Evolutionary conservation across 2,113 vertebrate species (phyloP).

Genomic region (Nipponia nippon): DNA sequence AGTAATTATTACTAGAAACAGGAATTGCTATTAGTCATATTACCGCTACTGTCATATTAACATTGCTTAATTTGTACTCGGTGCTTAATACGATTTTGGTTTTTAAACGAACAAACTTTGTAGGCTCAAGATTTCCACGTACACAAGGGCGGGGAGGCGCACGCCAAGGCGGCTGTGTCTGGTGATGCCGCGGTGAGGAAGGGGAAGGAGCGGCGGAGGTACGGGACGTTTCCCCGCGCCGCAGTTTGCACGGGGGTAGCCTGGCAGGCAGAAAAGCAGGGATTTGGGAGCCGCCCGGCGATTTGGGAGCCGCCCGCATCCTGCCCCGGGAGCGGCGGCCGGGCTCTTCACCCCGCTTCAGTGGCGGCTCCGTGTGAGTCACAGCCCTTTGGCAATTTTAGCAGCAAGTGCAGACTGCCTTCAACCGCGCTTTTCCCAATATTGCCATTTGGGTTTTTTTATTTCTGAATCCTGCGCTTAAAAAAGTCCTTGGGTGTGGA

Average conservation of each 20-base stretch:
- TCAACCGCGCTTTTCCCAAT: rapidly evolving
- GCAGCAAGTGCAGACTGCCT: neutral
- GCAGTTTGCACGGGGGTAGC: neutral
- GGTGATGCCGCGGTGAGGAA: neutral
- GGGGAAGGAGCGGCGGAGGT: neutral
- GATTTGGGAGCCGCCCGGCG: neutral
- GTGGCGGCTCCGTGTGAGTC: neutral
- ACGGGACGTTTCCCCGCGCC: rapidly evolving
- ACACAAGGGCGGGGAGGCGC: neutral
- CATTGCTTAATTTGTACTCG: neutral
- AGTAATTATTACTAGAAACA: neutral
- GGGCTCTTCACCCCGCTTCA: neutral
- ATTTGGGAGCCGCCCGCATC: neutral
- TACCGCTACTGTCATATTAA: neutral
- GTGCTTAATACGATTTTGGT: neutral
- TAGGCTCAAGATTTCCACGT: neutral
- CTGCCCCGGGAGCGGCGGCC: neutral
- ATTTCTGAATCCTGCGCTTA: neutral
- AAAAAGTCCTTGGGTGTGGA: neutral
- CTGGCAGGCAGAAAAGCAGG: neutral
- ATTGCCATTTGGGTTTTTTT: neutral
- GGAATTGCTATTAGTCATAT: neutral
- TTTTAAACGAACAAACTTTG: neutral
- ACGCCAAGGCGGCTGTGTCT: neutral
- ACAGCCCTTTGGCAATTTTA: neutral